Evolutionary conservation across 2,888 invertebrate genomes (phyloP).

Genomic region (Agonopterix subpropinquella): DNA sequence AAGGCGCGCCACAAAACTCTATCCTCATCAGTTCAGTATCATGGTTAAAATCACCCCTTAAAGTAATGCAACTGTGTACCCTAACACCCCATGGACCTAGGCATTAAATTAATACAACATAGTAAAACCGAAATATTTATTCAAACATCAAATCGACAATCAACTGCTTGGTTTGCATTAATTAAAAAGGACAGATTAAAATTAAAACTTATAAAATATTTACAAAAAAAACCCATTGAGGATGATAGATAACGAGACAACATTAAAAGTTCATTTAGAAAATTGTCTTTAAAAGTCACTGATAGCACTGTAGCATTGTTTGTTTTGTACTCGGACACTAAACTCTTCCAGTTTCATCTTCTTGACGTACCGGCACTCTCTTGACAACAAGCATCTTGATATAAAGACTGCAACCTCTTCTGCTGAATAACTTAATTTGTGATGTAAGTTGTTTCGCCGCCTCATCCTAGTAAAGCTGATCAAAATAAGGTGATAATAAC

Average conservation of each 20-base stretch:
- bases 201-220: conserved; percentile 22
- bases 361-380: conserved; percentile 2
- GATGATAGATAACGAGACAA: conserved; percentile 20
- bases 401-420: conserved; percentile 14
- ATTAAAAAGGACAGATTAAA: conserved; percentile 15
- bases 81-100: no score
- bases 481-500: conserved; percentile 49
- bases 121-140: conserved; percentile 7
- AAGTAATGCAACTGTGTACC: no score
- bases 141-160: conserved; percentile 5
- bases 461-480: conserved; percentile 56
- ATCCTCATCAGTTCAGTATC: no score
- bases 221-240: conserved; percentile 22
- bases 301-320: conserved; percentile 18
- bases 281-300: conserved; percentile 25
- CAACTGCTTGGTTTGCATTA: not conserved
- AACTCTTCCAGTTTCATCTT: conserved; percentile 15
- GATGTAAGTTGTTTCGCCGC: conserved; percentile 32
- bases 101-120: not conserved
- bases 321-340: conserved; percentile 23
- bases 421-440: conserved; percentile 36
- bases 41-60: no score
- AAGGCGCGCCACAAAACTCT: no score
- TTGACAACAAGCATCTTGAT: conserved; percentile 9
- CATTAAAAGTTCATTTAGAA: conserved; percentile 23